phyloP scores from a whole-genome alignment of 2,113 vertebrate genomes.

The Drymodes brunneopygia region DNA sequence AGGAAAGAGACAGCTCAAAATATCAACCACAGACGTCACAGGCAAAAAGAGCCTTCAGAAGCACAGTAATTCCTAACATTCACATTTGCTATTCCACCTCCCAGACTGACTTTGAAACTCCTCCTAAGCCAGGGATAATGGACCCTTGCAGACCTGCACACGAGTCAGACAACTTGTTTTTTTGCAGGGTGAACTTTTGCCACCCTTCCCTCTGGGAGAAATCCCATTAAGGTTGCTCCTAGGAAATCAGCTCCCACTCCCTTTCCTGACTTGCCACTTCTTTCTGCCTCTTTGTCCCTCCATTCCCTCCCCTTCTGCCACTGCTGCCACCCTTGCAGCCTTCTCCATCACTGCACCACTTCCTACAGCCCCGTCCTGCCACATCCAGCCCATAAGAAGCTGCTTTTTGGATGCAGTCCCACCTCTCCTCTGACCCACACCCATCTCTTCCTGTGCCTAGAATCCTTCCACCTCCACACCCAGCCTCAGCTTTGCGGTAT shows the following conservation, averaged over 20 bases:
- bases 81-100: background rate
- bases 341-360: background rate
- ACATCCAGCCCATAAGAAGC: background rate
- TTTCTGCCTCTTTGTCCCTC: background rate
- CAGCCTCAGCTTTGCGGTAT: background rate
- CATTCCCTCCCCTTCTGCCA: background rate
- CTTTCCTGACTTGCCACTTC: background rate
- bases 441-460: background rate
- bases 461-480: background rate
- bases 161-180: background rate
- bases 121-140: background rate
- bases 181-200: slow-evolving; percentile 8
- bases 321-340: background rate
- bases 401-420: background rate
- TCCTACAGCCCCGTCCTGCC: background rate
- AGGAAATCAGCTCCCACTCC: background rate
- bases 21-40: background rate
- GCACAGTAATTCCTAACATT: background rate
- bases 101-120: background rate
- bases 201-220: slow-evolving; percentile 39
- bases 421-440: background rate
- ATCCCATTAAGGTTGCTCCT: background rate
- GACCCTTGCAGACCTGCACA: background rate
- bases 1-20: background rate
- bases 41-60: background rate